A percentile compares a stretch with the other conserved stretches of the same genome.
phyloP scores from a whole-genome alignment of 2,797 vertebrate species.

The Chelonia mydas region DNA sequence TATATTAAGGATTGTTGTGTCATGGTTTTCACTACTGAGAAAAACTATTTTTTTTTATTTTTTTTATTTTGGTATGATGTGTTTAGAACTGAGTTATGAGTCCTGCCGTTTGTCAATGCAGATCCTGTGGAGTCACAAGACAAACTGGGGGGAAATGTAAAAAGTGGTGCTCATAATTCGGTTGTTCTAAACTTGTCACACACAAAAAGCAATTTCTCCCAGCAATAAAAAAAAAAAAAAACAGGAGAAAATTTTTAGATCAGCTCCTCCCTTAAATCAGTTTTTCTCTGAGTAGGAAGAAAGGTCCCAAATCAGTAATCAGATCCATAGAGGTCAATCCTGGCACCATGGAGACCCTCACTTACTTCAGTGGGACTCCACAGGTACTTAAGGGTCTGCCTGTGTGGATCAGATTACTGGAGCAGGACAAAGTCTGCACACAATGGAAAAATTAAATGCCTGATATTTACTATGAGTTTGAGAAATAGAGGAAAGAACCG shows the following conservation, averaged over 20 bases:
- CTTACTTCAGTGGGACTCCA: not conserved
- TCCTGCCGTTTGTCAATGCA: conserved; percentile 7
- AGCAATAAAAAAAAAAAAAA: not conserved
- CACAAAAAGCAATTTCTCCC: conserved; percentile 29
- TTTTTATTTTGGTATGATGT: not conserved
- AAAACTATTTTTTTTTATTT: not conserved
- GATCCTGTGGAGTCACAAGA: conserved; percentile 49
- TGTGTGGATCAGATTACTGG: rapidly evolving
- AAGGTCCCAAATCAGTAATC: not conserved
- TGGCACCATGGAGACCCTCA: not conserved
- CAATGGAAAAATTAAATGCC: not conserved
- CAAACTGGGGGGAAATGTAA: conserved; percentile 35
- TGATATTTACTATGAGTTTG: not conserved
- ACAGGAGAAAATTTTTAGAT: not conserved
- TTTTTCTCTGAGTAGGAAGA: not conserved
- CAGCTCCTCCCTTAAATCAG: not conserved
- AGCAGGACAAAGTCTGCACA: not conserved
- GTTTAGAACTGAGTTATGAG: conserved; percentile 61
- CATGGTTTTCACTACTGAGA: not conserved
- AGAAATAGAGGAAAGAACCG: not conserved
- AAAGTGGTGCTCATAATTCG: conserved; percentile 57
- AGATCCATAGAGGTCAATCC: not conserved
- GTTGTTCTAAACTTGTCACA: conserved; percentile 21
- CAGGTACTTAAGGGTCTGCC: rapidly evolving
- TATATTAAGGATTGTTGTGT: not conserved